Base-by-base conservation (phyloP, 2,888 invertebrate genomes). In the Deroplatys truncata region DNA sequence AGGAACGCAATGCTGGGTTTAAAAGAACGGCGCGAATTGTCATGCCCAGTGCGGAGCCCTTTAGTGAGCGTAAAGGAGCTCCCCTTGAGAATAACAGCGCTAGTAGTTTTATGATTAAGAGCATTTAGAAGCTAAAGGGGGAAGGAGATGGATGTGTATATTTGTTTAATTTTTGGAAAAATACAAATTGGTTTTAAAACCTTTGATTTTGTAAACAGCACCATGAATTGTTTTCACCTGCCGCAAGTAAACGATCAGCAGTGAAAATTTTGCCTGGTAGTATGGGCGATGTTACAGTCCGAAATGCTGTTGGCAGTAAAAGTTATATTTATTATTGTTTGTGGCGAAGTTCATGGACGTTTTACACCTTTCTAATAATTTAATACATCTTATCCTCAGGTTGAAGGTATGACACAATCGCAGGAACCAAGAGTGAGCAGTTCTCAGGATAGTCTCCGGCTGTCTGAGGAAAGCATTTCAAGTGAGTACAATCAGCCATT, bases 351-450 rank as follows among this genome's bases (percentile, higher is more conserved):
- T 72, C 25, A 72, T 25, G 56, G 56, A 72, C 56, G 9, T 72
- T 20, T 72, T 72, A 72, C 25, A 72, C 7, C 20, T 72, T 72
- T 72, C 56, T 72, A 72, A 72, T 72, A 72, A 72, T 72, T 72
- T 72, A 72, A 72, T 72, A 72, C 56, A 20, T 72, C 56, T 82
- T 88, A 8, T 88, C 28, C 28, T 15, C 72, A 89, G 89, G 85
- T 82, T 25, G 28, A 84, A 84, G 85, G 49, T 13, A 91, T 91
- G 91, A 90, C 89, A 85, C 90, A 90, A 49, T 88, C 90, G 2
- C 90, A 91, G 82, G 91, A 91, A 72, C 85, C 90, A 25, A 35
- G 90, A 72, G 90, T 91, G 85, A 90, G 90, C 88, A 90, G 90
- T 86, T 83, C 89, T 20, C 90, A 90, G 84, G 90, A 89, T 43